Percentiles rank a stretch among this genome's conserved stretches.
These are phyloP conservation scores for Thera britannica DNA, from an alignment of 2,888 invertebrate genomes.

Conservation along the genomic window DNA sequence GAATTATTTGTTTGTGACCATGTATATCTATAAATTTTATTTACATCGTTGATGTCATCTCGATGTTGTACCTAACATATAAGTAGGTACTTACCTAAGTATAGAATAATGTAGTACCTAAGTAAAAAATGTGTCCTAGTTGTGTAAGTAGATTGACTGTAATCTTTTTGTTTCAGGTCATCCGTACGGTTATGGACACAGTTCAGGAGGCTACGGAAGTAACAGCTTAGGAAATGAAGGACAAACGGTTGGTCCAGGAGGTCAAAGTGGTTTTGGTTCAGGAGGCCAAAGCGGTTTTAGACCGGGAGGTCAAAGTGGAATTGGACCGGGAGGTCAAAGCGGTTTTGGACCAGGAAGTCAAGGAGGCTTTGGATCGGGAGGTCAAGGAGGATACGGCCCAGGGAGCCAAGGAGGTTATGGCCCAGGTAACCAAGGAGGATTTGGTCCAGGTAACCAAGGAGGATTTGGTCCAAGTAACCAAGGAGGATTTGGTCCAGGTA, in stretches of 20 bases:
- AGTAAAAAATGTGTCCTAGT: too few relatives aligned
- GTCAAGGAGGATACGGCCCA: conserved; percentile 22
- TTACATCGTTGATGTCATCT: too few relatives aligned
- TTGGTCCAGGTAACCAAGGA: conserved; percentile 21
- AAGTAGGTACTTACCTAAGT: too few relatives aligned
- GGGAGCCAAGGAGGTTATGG: conserved; percentile 23
- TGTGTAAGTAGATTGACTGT: too few relatives aligned
- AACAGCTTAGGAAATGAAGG: conserved; percentile 11
- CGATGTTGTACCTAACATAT: too few relatives aligned
- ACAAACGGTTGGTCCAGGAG: neutral
- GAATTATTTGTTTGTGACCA: too few relatives aligned
- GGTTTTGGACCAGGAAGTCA: conserved; percentile 18
- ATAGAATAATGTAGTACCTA: too few relatives aligned
- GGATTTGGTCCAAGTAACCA: conserved; percentile 17
- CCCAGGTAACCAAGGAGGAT: conserved; percentile 20
- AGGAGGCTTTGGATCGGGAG: conserved; percentile 20
- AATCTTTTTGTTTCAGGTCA: conserved; percentile 16
- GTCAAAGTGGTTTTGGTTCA: neutral
- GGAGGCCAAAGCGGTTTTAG: conserved; percentile 28
- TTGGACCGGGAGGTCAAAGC: conserved; percentile 10
- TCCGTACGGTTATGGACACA: conserved; percentile 22
- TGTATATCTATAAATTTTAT: too few relatives aligned
- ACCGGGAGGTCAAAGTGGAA: conserved; percentile 17
- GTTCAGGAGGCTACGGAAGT: conserved; percentile 18
- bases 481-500: conserved; percentile 18